Percentiles rank a stretch among this genome's conserved stretches.
These are phyloP conservation scores for Chitala chitala DNA, from an alignment of 2,113 vertebrate species.

Conservation along the genomic window DNA sequence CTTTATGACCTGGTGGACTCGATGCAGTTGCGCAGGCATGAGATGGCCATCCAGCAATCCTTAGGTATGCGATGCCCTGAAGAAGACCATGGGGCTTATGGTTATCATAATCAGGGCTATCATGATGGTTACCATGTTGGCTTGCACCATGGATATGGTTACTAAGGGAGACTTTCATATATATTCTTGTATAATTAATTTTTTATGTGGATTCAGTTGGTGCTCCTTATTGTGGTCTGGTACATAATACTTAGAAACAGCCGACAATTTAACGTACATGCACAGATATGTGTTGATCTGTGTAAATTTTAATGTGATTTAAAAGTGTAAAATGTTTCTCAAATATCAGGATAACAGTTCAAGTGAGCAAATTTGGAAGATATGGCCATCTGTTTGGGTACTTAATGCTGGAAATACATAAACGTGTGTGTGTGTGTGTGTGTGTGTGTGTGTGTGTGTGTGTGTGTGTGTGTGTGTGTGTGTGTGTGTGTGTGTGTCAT, in stretches of 20 bases:
- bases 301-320: neutral
- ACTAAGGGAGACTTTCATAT: slow-evolving; percentile 52
- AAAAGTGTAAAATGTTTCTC: too few relatives aligned
- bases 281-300: neutral
- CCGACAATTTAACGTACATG: neutral
- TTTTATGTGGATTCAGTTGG: slow-evolving; percentile 13
- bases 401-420: too few relatives aligned
- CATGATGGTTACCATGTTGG: slow-evolving; percentile 77
- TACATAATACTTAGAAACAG: neutral
- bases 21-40: slow-evolving; percentile 83
- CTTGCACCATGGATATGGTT: slow-evolving; percentile 72
- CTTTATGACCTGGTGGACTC: slow-evolving; percentile 84
- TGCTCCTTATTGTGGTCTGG: neutral
- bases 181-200: neutral
- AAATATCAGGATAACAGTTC: too few relatives aligned
- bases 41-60: slow-evolving; percentile 84
- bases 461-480: neutral
- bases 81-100: slow-evolving; percentile 75
- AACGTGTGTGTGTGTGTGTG: neutral
- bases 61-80: slow-evolving; percentile 81
- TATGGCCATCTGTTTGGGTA: too few relatives aligned
- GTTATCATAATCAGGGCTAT: slow-evolving; percentile 73
- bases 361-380: too few relatives aligned
- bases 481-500: too few relatives aligned
- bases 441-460: slow-evolving; percentile 1